Percentiles rank a stretch among this genome's conserved stretches.
Conservation (phyloP, 2,888 invertebrate species). For the Ecliptopera silaceata region DNA sequence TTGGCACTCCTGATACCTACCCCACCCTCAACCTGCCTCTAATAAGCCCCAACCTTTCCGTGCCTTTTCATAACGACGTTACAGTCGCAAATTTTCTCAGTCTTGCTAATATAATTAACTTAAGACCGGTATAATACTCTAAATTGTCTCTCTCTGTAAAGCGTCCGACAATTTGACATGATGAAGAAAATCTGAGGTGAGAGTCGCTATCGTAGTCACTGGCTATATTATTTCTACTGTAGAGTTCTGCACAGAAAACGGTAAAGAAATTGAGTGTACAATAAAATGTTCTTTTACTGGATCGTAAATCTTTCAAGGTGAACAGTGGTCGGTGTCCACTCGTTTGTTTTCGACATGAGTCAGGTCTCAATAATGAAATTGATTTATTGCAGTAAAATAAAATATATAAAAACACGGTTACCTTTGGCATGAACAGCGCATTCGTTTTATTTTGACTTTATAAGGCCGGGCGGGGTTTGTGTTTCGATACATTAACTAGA, state of each 20-base stretch:
- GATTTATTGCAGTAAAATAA: conserved; percentile 30
- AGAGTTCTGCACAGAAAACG: conserved; percentile 48
- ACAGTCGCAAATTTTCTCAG: conserved; percentile 58
- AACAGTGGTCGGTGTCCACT: conserved; percentile 45
- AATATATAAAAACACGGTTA: neutral
- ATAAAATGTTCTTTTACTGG: conserved; percentile 61
- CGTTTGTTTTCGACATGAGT: conserved; percentile 52
- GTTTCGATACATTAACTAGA: conserved; percentile 3
- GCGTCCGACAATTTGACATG: conserved; percentile 50
- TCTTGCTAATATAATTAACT: conserved; percentile 63
- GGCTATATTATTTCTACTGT: conserved; percentile 46
- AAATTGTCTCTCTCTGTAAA: conserved; percentile 52
- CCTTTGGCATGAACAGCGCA: too few species aligned
- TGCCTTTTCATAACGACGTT: conserved; percentile 60
- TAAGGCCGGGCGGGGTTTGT: neutral
- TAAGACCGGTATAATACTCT: conserved; percentile 53
- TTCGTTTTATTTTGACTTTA: neutral
- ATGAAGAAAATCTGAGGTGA: conserved; percentile 46
- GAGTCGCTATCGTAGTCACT: conserved; percentile 35
- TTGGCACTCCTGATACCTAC: conserved; percentile 38
- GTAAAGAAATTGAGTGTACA: conserved; percentile 63
- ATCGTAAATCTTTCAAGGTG: conserved; percentile 63
- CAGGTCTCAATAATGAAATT: conserved; percentile 34
- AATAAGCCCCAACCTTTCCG: conserved; percentile 57
- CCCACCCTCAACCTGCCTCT: conserved; percentile 41